Percentiles rank a stretch among this genome's conserved stretches.
Conservation (phyloP, 2,113 vertebrate genomes). For the Proterorhinus semilunaris region DNA sequence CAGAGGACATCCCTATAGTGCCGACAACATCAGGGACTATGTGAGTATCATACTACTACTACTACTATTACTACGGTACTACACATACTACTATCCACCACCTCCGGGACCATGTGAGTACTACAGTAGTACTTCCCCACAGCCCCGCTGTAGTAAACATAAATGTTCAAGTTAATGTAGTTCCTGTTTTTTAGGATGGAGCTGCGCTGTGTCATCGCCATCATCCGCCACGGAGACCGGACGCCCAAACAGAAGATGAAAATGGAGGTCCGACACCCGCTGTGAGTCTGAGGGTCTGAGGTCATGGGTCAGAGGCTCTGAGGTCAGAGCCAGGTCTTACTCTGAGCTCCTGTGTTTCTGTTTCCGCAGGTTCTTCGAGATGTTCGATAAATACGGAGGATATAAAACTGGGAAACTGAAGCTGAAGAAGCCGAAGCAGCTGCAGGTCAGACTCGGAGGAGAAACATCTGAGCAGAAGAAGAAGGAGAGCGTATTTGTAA, state of each 20-base stretch:
- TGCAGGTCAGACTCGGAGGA: constrained; percentile 80
- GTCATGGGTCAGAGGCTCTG: neutral
- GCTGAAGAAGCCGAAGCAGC: constrained; percentile 94
- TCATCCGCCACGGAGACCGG: constrained; percentile 95
- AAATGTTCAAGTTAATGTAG: too few relatives aligned
- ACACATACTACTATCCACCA: neutral
- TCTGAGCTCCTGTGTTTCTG: neutral
- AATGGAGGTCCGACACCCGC: constrained; percentile 96
- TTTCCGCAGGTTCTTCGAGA: constrained; percentile 87
- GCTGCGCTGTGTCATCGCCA: constrained; percentile 94
- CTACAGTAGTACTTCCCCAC: neutral
- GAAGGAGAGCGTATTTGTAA: too few relatives aligned
- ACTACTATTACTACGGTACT: neutral
- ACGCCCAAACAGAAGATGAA: constrained; percentile 99
- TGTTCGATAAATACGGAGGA: constrained; percentile 95
- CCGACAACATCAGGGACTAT: neutral
- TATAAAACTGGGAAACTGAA: constrained; percentile 97
- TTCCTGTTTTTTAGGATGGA: constrained; percentile 87
- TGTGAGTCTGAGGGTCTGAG: constrained; percentile 72
- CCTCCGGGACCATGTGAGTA: neutral
- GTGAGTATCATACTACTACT: constrained; percentile 58
- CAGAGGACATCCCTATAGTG: constrained; percentile 89
- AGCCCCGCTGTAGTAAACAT: too few relatives aligned
- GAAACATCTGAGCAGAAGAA: too few relatives aligned
- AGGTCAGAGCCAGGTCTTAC: too few relatives aligned